Base-by-base conservation (phyloP, 1,140 invertebrate species). In the Zophobas morio region DNA sequence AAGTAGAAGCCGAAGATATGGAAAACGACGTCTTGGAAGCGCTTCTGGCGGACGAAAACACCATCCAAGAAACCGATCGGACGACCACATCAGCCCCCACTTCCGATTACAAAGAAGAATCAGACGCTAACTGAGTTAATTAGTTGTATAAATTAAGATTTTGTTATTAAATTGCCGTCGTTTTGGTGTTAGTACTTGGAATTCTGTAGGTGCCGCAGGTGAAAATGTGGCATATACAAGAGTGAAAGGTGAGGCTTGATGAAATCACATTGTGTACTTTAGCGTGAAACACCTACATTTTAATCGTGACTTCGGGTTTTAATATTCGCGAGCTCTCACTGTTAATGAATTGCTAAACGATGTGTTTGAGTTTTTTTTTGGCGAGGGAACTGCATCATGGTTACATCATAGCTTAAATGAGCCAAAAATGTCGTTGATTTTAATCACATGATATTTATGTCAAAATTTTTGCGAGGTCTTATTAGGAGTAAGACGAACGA, bases 1-100 rank as follows among this genome's bases (percentile, higher is more conserved):
- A 86, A 85, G 87, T 87, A 53, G 81, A 81, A 73, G 83, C 80
- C 1, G 37, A 74, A 5, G 49, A 80, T 42, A 78, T 74, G 5
- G 75, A 79, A 34, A 78, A 83, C 3, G 79, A 82, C 35, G 81
- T 80, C 42, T 51, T 79, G 1, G 80, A 81, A 36, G 74, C 60
- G 6, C 39, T 66, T 37, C 33, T 66, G 39, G 33, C n/a, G 5
- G 60, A 66, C 20, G 60, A 66, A n/a, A 66, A n/a, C 20, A 20
- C 6, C 2, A 33, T 20, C 2, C 60, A 66, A 42, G 60, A 66
- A 32, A 66, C 60, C 0, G 60, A 66, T 42, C 37, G 60, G 3
- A 42, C 60, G 8, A 32, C 6, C n/a, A 66, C 60, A 3, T 42
- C 60, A 2, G 20, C 6, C n/a, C 49, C 2, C 4, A 51, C 49